Evolutionary conservation across 2,888 invertebrate species (phyloP).

Genomic region (Dysmachus trigonus): DNA sequence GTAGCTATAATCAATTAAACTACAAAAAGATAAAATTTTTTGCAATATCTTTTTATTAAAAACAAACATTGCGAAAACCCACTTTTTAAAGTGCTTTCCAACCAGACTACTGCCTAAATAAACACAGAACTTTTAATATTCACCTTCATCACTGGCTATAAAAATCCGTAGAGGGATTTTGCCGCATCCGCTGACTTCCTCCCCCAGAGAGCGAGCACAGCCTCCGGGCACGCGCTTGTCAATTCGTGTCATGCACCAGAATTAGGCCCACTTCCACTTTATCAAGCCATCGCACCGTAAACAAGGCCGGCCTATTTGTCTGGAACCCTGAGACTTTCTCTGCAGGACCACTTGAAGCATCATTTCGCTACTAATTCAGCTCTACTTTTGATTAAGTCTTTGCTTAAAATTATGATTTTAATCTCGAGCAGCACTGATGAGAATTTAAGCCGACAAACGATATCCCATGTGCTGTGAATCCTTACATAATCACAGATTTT

Average conservation of each 20-base stretch:
- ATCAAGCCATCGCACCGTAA: not conserved
- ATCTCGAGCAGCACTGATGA: not conserved
- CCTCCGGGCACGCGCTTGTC: not conserved
- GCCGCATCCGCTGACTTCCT: not conserved
- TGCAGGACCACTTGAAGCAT: not conserved
- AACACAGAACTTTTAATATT: not conserved
- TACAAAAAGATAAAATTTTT: not conserved
- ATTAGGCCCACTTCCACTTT: not conserved
- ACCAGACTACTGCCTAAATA: not conserved
- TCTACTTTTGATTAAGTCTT: not conserved
- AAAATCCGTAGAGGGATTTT: not conserved
- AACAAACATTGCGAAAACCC: not conserved
- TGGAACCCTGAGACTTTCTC: not conserved
- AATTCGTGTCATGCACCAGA: not conserved
- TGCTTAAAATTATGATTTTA: not conserved
- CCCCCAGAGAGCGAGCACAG: not conserved
- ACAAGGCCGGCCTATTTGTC: not conserved
- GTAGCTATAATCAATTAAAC: not conserved
- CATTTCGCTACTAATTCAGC: not conserved
- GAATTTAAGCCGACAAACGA: not conserved
- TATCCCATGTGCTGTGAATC: not conserved
- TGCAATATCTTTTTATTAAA: not conserved
- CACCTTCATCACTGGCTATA: not conserved
- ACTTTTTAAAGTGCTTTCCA: not conserved
- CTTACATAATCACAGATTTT: not conserved